Conservation (phyloP, 2,797 vertebrate species). For the Gadopsis bispinosus region DNA sequence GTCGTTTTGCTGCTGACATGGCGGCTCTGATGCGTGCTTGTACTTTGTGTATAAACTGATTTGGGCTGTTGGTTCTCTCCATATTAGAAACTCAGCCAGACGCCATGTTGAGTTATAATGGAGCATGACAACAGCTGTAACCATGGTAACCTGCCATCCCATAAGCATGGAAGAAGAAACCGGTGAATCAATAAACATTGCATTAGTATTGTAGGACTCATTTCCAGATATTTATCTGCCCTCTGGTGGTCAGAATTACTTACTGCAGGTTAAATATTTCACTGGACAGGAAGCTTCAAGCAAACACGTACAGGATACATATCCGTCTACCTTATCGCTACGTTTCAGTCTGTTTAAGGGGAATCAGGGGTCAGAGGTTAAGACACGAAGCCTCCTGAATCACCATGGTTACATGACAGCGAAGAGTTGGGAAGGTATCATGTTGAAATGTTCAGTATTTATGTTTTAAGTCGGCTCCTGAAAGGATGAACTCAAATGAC, state of each 20-base stretch:
- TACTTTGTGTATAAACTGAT: background rate
- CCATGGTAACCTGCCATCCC: background rate
- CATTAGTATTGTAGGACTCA: background rate
- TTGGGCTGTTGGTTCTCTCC: background rate
- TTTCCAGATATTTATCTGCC: background rate
- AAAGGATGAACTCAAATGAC: background rate
- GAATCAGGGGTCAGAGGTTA: background rate
- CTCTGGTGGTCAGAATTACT: conserved; percentile 19
- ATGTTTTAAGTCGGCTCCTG: background rate
- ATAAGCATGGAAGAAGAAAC: background rate
- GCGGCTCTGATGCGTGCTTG: too few species aligned
- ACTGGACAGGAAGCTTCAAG: conserved; percentile 26
- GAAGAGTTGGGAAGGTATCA: background rate
- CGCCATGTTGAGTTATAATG: background rate
- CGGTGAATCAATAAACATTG: background rate
- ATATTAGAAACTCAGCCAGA: background rate
- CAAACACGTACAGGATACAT: background rate
- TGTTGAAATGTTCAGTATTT: background rate
- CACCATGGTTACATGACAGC: background rate
- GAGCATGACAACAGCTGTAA: background rate
- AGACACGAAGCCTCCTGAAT: background rate
- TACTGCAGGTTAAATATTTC: conserved; percentile 21
- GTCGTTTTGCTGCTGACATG: background rate
- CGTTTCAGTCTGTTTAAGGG: background rate
- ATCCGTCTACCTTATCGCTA: conserved; percentile 8